phyloP scores from a whole-genome alignment of 2,888 invertebrate species.

The Lasioglossum zephyrum region DNA sequence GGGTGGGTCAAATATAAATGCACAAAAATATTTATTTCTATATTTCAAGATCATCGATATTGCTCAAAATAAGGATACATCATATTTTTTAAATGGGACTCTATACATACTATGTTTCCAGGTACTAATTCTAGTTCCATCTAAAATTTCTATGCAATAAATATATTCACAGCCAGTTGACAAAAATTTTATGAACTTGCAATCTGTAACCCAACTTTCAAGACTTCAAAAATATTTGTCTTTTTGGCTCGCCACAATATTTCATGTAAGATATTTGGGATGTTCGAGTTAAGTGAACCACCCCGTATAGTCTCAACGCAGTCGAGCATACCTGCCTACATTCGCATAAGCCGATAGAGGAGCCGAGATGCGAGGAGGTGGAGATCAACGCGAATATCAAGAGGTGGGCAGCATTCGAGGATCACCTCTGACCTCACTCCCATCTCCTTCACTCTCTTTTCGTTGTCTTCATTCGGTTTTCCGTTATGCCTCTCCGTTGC shows the following conservation, averaged over 20 bases:
- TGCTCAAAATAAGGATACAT: too few species aligned
- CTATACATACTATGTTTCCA: not conserved
- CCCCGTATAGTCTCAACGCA: constrained; percentile 23
- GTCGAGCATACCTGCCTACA: constrained; percentile 60
- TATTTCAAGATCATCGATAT: not conserved
- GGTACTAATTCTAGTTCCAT: not conserved
- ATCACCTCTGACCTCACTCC: constrained; percentile 66
- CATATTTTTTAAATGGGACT: not conserved
- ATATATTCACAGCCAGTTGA: not conserved
- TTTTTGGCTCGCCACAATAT: not conserved
- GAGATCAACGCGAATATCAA: constrained; percentile 56
- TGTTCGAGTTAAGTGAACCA: not conserved
- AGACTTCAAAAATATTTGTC: not conserved
- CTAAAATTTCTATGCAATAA: too few species aligned
- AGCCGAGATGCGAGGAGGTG: constrained; percentile 55
- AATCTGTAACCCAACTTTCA: not conserved
- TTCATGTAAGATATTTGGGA: not conserved
- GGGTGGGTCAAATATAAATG: too few species aligned
- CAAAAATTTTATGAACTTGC: not conserved
- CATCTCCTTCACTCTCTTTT: constrained; percentile 18
- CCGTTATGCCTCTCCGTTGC: constrained; percentile 1
- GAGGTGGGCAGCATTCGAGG: constrained; percentile 9
- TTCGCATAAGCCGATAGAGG: constrained; percentile 33
- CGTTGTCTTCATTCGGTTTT: constrained; percentile 32
- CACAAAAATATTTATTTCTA: not conserved